Base-by-base conservation (phyloP, 2,888 invertebrate genomes). In the Pycnomerus fuliginosus region DNA sequence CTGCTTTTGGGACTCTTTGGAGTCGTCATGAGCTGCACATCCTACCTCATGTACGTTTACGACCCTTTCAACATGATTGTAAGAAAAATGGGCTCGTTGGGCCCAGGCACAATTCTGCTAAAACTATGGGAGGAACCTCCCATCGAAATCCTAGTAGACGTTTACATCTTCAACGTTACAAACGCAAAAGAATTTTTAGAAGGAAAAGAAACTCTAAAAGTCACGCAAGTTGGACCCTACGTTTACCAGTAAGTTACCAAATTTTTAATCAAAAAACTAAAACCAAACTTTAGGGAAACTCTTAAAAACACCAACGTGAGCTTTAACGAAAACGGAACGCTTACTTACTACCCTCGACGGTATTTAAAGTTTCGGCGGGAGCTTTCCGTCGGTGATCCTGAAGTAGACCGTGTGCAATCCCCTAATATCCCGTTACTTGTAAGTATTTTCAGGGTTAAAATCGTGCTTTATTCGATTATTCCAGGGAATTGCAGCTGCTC, bases 81-180 rank as follows among this genome's bases (percentile, higher is more conserved):
- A 4, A 27, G 10, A 10, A 27, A 10, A 11, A 70, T 68, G 32
- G 67, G 2, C 43, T 62, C 4, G 41, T 53, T 2, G 16, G 40
- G 56, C 30, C 68, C 68, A 2, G 79, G 80, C 3, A 78, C 84
- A 0, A 58, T 78, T n/a, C 64, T 83, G 1, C 80, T 78, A 56
- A 67, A 75, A 2, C 57, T 85, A n/a, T 83, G 88, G 78, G 67
- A 73, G 37, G 72, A 76, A 2, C 87, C 88, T 10, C 81, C 85
- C 0, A 74, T 84, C 16, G 80, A 82, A 1, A 76, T 88, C 0
- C 79, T 77, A 48, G 65, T 88, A 3, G 80, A 80, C 20, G 76
- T 84, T 0, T 88, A 82, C 63, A 73, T 88, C 42, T 91, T 89
- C 68, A 90, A 90, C 63, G 78, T 90, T 34, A 90, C 90, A n/a